These are phyloP conservation scores for Pseudotriccus pelzelni DNA, from an alignment of 2,797 vertebrate species.

Conservation along the genomic window DNA sequence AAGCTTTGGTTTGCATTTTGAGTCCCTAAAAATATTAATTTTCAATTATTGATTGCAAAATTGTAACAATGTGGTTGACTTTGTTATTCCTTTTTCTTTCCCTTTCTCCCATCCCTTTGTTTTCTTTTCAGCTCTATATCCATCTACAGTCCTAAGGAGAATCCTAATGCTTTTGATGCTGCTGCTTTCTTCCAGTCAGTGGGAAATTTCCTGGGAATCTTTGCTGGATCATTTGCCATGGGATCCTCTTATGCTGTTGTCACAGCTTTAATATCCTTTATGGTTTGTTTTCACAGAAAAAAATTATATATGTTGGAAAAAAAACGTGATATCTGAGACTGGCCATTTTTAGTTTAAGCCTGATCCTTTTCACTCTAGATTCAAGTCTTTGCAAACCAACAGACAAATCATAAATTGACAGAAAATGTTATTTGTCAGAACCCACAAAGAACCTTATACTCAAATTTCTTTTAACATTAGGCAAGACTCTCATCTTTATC, in stretches of 20 bases:
- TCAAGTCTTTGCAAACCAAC: neutral
- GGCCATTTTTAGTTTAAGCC: neutral
- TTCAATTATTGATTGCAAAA: neutral
- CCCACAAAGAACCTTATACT: neutral
- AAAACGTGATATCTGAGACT: neutral
- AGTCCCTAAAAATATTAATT: neutral
- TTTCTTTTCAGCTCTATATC: slow-evolving; percentile 81
- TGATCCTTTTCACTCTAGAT: neutral
- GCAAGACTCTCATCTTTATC: neutral
- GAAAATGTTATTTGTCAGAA: neutral
- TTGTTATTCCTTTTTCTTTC: neutral
- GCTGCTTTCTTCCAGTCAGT: slow-evolving; percentile 80
- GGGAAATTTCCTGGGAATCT: slow-evolving; percentile 84
- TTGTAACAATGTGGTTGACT: neutral
- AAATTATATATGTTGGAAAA: neutral
- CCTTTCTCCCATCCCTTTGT: neutral
- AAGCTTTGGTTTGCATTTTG: neutral
- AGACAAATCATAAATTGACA: neutral
- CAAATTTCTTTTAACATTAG: neutral
- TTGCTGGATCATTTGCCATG: slow-evolving; percentile 83
- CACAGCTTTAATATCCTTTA: slow-evolving; percentile 89
- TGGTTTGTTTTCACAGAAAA: neutral
- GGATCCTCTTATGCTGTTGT: slow-evolving; percentile 83
- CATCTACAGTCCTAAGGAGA: slow-evolving; percentile 80
- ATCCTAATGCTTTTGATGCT: slow-evolving; percentile 77